Evolutionary conservation across 2,888 invertebrate species (phyloP).

Genomic region (Thumatha senex): DNA sequence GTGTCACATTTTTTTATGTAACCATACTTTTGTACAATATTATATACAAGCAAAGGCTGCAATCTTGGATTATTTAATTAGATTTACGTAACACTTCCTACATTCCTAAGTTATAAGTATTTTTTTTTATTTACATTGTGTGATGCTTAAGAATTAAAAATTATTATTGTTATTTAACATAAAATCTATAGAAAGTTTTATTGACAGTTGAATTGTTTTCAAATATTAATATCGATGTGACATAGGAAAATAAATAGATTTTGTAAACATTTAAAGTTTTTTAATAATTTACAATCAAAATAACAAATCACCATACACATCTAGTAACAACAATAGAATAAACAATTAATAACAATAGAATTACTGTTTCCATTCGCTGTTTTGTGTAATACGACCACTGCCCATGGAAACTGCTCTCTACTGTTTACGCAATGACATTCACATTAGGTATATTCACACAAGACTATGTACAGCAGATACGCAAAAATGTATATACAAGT

Average conservation of each 20-base stretch:
- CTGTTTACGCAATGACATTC: conserved; percentile 5
- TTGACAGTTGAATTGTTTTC: conserved; percentile 5
- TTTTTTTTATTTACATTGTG: conserved; percentile 10
- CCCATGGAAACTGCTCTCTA: conserved; percentile 6
- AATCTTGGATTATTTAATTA: neutral
- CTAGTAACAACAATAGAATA: conserved; percentile 51
- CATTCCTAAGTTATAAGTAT: conserved; percentile 20
- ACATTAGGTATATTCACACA: conserved; percentile 13
- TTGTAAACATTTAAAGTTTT: conserved; percentile 19
- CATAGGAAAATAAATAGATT: conserved; percentile 32
- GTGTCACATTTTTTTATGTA: conserved; percentile 9
- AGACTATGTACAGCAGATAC: conserved; percentile 22
- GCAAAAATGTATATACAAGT: conserved; percentile 10
- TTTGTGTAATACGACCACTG: no score
- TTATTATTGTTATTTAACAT: conserved; percentile 5
- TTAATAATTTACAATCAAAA: conserved; percentile 44
- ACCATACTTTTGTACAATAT: conserved; percentile 16
- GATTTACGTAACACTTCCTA: conserved; percentile 6
- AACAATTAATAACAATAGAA: conserved; percentile 15
- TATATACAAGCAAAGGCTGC: conserved; percentile 4
- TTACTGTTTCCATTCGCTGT: conserved; percentile 7
- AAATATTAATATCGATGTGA: conserved; percentile 17
- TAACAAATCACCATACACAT: conserved; percentile 51
- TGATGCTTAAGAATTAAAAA: conserved; percentile 6
- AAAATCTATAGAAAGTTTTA: neutral